Evolutionary conservation across 2,797 vertebrate genomes (phyloP).

Genomic region (Pipistrellus pipistrellus): DNA sequence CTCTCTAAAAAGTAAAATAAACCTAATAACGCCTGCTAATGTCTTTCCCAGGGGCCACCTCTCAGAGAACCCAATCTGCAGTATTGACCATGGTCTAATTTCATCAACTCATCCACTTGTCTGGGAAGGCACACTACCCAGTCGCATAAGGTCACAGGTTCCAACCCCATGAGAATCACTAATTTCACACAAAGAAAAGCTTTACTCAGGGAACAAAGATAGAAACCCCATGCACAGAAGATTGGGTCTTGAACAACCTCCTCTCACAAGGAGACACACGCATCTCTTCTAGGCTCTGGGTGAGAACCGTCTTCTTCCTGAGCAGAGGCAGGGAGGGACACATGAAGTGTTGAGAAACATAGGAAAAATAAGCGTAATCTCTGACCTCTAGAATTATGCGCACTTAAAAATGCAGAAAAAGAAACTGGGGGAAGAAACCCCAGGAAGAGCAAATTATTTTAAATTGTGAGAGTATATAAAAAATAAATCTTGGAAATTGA

Average conservation of each 20-base stretch:
- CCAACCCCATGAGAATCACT: conserved; percentile 41
- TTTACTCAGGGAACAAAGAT: not conserved
- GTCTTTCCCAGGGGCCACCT: not conserved
- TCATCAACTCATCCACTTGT: not conserved
- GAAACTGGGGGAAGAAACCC: not conserved
- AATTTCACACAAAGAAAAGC: conserved; percentile 7
- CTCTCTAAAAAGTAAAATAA: not conserved
- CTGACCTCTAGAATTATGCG: not conserved
- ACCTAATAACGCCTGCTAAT: not conserved
- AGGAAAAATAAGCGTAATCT: not conserved
- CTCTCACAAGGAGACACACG: not conserved
- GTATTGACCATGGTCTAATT: not conserved
- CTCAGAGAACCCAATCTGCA: not conserved
- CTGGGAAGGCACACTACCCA: not conserved
- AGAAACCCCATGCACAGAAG: not conserved
- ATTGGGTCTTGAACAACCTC: not conserved
- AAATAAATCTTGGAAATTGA: not conserved
- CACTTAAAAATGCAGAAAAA: not conserved
- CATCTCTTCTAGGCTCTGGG: not conserved
- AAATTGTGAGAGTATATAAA: not conserved
- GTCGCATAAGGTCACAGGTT: not conserved
- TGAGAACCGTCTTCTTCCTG: not conserved
- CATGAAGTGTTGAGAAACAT: not conserved
- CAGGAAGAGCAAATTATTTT: not conserved
- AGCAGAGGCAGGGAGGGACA: not conserved